Base-by-base conservation (phyloP, 2,113 vertebrate genomes). In the Pipa parva region DNA sequence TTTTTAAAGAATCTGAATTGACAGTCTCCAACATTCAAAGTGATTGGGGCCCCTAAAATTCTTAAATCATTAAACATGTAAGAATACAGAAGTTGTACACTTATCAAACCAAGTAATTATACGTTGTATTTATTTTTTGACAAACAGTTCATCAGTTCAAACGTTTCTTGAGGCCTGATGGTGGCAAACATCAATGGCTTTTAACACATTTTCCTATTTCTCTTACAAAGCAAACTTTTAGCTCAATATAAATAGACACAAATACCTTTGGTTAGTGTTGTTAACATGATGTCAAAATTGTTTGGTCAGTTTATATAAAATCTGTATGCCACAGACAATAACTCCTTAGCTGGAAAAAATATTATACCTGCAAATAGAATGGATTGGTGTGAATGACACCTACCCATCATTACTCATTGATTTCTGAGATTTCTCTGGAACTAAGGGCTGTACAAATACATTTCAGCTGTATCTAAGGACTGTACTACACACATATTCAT, bases 281-380 rank as follows among this genome's bases (percentile, higher is more conserved):
- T 20, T 18, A 62, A 20, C 46, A 49, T 15, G 18, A 18, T 13
- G n/a, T 13, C 26, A 18, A n/a, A 61, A 61, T 45, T 45, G 50
- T 45, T 26, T 22, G 26, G 36, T 2, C 18, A 24, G 24, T 39
- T 13, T 42, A 21, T 33, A 4, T 4, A 70, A 20, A 45, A 73
- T 24, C 51, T 61, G 20, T 54, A 74, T 79, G 72, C 54, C 70
- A 51, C 50, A 59, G 6, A 1, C n/a, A 63, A 59, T 2, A 27
- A n/a, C 46, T 51, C 68, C 64, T 76, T 72, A 51, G 31, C 76
- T 72, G 57, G 39, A 56, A 75, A 73, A 74, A 79, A 72, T 72
- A 75, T 72, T 75, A 73, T 65, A 80, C 76, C 39, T 64, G 27
- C 20, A 52, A 78, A 7, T 2, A 59, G 69, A 73, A 72, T 62